Percentiles rank a stretch among this genome's conserved stretches.
phyloP scores from a whole-genome alignment of 2,797 vertebrate genomes.

The Danionella dracula region DNA sequence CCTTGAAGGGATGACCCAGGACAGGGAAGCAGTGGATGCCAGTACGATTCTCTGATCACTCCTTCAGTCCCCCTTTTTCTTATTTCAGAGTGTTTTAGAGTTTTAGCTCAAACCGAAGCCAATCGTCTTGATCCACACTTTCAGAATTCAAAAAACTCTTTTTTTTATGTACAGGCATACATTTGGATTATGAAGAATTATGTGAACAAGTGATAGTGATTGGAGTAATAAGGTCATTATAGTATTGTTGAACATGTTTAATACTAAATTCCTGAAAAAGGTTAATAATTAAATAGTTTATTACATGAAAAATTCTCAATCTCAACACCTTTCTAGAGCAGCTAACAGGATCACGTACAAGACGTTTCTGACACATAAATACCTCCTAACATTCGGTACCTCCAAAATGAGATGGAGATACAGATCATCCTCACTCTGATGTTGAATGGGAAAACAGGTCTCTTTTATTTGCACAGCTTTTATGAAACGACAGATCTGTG shows the following conservation, averaged over 20 bases:
- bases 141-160: too few species aligned
- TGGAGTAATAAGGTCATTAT: too few species aligned
- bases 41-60: slow-evolving; percentile 21
- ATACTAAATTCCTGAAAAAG: too few species aligned
- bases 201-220: too few species aligned
- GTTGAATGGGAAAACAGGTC: not conserved
- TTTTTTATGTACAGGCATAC: too few species aligned
- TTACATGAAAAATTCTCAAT: too few species aligned
- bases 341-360: not conserved
- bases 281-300: too few species aligned
- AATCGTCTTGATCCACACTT: too few species aligned
- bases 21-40: slow-evolving; percentile 1
- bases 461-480: slow-evolving; percentile 10
- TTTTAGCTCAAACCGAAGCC: too few species aligned
- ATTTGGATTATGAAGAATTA: too few species aligned
- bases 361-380: not conserved
- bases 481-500: slow-evolving; percentile 27
- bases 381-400: slow-evolving; percentile 7
- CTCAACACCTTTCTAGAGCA: not conserved
- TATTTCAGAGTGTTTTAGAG: too few species aligned
- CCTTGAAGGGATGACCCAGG: slow-evolving; percentile 19
- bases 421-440: not conserved
- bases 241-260: too few species aligned
- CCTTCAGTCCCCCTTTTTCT: not conserved
- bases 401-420: not conserved